Evolutionary conservation across 2,113 vertebrate species (phyloP).

Genomic region (Odobenus rosmarus): DNA sequence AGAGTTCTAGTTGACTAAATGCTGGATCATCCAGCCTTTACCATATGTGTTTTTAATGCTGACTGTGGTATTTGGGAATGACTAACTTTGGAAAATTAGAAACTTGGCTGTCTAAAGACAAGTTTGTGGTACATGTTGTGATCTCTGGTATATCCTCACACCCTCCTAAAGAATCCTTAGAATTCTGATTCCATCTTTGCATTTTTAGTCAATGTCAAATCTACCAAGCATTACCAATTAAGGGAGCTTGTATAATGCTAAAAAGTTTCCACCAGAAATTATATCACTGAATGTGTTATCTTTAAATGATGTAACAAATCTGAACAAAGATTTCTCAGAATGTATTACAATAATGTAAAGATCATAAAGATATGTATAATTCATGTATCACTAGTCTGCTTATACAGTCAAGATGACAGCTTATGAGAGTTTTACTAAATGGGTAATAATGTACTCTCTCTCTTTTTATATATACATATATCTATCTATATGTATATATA

Average conservation of each 20-base stretch:
- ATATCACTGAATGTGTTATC: background rate
- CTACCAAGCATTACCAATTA: constrained; percentile 3
- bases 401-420: background rate
- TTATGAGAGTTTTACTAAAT: background rate
- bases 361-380: background rate
- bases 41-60: background rate
- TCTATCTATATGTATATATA: background rate
- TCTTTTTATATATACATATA: background rate
- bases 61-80: background rate
- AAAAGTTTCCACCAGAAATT: background rate
- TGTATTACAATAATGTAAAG: background rate
- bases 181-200: constrained; percentile 20
- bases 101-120: background rate
- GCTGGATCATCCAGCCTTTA: background rate
- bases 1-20: background rate
- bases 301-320: background rate
- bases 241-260: background rate
- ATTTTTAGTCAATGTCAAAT: background rate
- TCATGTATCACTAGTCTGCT: background rate
- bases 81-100: constrained; percentile 25
- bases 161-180: constrained; percentile 2
- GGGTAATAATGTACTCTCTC: background rate
- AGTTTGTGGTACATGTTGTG: background rate
- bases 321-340: constrained; percentile 29
- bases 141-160: background rate